phyloP scores from a whole-genome alignment of 2,113 vertebrate species.

The Himantopus leucocephalus region DNA sequence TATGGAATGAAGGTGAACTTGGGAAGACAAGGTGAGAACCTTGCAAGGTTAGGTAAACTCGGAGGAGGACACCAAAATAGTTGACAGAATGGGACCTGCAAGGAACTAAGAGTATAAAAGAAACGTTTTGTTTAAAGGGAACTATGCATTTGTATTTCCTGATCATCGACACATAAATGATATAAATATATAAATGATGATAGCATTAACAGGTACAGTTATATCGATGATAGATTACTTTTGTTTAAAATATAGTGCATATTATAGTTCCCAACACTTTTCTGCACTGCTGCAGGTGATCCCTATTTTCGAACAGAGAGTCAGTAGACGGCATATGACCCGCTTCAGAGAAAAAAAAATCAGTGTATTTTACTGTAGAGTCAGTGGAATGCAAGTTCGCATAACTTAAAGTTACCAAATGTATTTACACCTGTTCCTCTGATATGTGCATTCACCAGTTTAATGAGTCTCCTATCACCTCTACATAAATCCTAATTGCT shows the following conservation, averaged over 20 bases:
- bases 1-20: not conserved
- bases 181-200: too few relatives aligned
- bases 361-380: not conserved
- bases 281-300: not conserved
- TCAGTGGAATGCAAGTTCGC: not conserved
- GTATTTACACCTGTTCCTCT: not conserved
- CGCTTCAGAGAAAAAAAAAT: not conserved
- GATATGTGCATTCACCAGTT: not conserved
- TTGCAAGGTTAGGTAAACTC: not conserved
- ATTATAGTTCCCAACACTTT: not conserved
- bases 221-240: not conserved
- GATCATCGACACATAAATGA: not conserved
- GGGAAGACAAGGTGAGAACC: not conserved
- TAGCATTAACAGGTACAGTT: not conserved
- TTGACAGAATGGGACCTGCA: not conserved
- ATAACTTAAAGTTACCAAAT: not conserved
- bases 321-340: not conserved
- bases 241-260: not conserved
- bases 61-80: not conserved
- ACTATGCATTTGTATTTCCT: not conserved
- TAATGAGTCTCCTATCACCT: not conserved
- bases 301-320: not conserved
- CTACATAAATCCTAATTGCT: not conserved
- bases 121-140: not conserved
- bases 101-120: not conserved